Conservation (phyloP, 2,797 vertebrate genomes). For the Alauda arvensis region DNA sequence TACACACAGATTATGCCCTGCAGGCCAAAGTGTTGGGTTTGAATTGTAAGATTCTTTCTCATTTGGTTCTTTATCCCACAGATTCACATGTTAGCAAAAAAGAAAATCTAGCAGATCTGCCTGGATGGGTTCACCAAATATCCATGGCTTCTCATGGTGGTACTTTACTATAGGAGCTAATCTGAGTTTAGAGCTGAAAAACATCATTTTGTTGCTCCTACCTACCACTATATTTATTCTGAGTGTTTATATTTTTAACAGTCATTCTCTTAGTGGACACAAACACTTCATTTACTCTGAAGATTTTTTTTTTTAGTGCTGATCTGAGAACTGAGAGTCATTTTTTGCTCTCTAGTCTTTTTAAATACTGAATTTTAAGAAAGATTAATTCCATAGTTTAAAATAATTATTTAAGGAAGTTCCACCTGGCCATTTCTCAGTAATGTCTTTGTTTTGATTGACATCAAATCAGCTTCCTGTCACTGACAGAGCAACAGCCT, state of each 20-base stretch:
- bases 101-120: background rate
- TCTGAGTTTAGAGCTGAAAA: background rate
- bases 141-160: background rate
- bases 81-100: background rate
- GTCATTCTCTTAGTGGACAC: background rate
- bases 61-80: background rate
- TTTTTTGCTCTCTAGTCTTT: background rate
- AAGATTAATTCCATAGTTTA: background rate
- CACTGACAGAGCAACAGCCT: background rate
- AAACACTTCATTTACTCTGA: background rate
- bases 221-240: background rate
- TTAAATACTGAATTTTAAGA: background rate
- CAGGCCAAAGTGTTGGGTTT: background rate
- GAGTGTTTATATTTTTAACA: background rate
- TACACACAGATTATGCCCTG: background rate
- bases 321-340: background rate
- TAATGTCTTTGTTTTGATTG: background rate
- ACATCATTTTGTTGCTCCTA: background rate
- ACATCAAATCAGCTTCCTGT: background rate
- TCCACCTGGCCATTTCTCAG: background rate
- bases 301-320: background rate
- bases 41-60: background rate
- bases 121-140: background rate
- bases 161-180: background rate
- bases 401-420: background rate